Conservation (phyloP, 2,888 invertebrate genomes). For the Orthosia gracilis region DNA sequence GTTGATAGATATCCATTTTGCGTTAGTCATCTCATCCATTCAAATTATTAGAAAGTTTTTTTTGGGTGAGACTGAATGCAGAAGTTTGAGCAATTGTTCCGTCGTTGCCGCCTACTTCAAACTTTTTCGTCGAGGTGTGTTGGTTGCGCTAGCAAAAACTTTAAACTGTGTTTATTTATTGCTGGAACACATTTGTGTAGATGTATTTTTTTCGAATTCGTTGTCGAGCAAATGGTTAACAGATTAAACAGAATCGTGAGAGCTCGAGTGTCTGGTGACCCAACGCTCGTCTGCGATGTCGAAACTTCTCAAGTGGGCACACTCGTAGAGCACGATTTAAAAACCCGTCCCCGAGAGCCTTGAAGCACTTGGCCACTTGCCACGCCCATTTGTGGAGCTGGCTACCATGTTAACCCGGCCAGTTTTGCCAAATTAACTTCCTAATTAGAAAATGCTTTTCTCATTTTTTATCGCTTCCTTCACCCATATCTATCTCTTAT, state of each 20-base stretch:
- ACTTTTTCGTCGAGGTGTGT: slow-evolving; percentile 26
- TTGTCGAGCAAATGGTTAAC: slow-evolving; percentile 69
- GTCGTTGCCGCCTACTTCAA: slow-evolving; percentile 18
- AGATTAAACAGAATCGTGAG: slow-evolving; percentile 72
- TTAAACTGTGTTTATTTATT: slow-evolving; percentile 47
- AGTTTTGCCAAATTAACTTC: slow-evolving; percentile 63
- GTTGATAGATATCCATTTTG: slow-evolving; percentile 8
- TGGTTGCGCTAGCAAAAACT: slow-evolving; percentile 28
- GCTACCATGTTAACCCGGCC: slow-evolving; percentile 70
- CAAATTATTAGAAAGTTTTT: slow-evolving; percentile 48
- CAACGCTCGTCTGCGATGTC: slow-evolving; percentile 78
- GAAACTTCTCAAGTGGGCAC: slow-evolving; percentile 84
- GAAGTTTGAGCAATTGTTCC: slow-evolving; percentile 36
- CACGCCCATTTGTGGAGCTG: slow-evolving; percentile 84
- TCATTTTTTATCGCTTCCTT: slow-evolving; percentile 25
- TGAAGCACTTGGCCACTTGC: slow-evolving; percentile 86
- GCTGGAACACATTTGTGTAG: slow-evolving; percentile 60
- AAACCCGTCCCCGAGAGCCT: slow-evolving; percentile 85
- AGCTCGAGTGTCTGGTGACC: slow-evolving; percentile 72
- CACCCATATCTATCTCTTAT: not conserved
- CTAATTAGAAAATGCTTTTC: slow-evolving; percentile 62
- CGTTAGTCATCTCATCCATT: slow-evolving; percentile 25
- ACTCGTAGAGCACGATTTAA: slow-evolving; percentile 82
- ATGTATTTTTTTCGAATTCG: slow-evolving; percentile 58
- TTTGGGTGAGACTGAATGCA: slow-evolving; percentile 13